phyloP scores from a whole-genome alignment of 2,113 vertebrate species.

The Prolemur simus region DNA sequence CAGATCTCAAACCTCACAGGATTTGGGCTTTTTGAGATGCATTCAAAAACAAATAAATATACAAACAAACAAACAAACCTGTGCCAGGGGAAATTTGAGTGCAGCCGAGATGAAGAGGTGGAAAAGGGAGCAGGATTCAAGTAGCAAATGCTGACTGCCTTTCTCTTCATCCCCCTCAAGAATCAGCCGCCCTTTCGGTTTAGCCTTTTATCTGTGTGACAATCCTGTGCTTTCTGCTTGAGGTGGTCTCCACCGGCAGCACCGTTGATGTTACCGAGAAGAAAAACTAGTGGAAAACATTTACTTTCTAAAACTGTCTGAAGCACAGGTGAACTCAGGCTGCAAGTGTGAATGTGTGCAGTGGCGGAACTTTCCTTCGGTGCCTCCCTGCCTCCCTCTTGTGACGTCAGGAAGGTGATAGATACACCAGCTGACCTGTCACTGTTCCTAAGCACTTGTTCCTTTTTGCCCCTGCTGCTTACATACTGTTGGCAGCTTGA shows the following conservation, averaged over 20 bases:
- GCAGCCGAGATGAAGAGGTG: no score
- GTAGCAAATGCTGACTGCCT: no score
- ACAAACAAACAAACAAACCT: background rate
- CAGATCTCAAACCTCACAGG: background rate
- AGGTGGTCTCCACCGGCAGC: background rate
- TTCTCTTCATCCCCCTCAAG: background rate
- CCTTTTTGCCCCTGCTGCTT: background rate
- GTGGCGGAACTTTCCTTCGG: background rate
- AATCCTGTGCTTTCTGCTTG: background rate
- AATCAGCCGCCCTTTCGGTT: background rate
- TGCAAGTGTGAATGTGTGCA: background rate
- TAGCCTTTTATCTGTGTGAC: background rate
- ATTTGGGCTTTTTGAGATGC: background rate
- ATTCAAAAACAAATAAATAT: background rate
- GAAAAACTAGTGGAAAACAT: background rate
- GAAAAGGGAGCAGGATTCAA: background rate
- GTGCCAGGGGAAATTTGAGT: background rate
- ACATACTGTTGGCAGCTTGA: accelerated
- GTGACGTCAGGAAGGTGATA: background rate
- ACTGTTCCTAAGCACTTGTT: background rate
- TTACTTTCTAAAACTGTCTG: background rate
- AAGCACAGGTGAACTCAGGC: background rate
- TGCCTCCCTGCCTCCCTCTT: no score
- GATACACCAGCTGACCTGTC: background rate
- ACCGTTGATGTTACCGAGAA: background rate